A percentile compares a stretch with the other conserved stretches of the same genome.
These are phyloP conservation scores for Harpegnathos saltator DNA, from an alignment of 1,140 invertebrate species.

Conservation along the genomic window DNA sequence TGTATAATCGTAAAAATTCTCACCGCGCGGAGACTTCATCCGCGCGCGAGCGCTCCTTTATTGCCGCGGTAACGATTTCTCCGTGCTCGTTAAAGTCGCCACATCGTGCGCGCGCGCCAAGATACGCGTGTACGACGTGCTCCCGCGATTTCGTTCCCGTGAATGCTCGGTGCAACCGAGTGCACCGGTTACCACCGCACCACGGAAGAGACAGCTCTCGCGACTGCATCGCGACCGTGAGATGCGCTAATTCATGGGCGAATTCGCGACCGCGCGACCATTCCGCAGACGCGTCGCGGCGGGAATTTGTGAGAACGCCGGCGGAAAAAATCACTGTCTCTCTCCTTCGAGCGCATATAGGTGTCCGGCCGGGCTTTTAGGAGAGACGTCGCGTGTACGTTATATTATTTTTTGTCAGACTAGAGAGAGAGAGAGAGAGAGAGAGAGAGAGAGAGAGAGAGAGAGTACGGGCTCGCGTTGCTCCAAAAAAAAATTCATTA, in stretches of 20 bases:
- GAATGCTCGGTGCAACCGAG: neutral
- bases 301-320: neutral
- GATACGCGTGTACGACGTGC: neutral
- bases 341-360: constrained; percentile 2
- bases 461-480: constrained; percentile 4
- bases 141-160: constrained; percentile 7
- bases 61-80: neutral
- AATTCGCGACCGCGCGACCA: neutral
- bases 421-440: too few species aligned
- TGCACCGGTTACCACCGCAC: neutral
- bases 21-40: neutral
- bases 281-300: neutral
- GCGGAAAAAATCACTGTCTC: neutral
- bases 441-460: too few species aligned
- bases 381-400: neutral
- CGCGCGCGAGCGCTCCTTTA: neutral
- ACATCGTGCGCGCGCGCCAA: neutral
- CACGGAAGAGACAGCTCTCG: too few species aligned
- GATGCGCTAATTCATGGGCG: too few species aligned
- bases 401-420: neutral
- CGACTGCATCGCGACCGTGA: too few species aligned
- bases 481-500: constrained; percentile 56
- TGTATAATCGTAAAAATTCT: constrained; percentile 19
- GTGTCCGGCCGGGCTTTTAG: constrained; percentile 20
- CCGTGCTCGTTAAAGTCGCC: constrained; percentile 3